phyloP scores from a whole-genome alignment of 2,113 vertebrate species.

The Pygoscelis adeliae region DNA sequence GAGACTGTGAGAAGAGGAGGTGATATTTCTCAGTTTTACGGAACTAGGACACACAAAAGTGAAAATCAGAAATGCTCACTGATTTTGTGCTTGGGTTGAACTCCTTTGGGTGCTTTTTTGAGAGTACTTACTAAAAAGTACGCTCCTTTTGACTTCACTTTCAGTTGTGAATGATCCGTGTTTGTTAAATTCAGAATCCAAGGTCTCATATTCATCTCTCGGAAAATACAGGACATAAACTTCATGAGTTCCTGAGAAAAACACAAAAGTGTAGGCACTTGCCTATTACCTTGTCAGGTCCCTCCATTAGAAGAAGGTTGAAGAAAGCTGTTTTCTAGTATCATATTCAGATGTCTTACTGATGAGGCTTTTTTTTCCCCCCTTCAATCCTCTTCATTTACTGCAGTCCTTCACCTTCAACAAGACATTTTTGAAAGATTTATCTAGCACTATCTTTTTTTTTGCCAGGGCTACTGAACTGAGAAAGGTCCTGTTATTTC shows the following conservation, averaged over 20 bases:
- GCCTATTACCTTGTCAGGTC: neutral
- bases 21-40: neutral
- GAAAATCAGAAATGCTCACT: neutral
- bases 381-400: neutral
- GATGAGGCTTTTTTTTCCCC: accelerated
- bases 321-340: neutral
- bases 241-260: neutral
- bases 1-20: constrained; percentile 8
- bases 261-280: neutral
- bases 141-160: neutral
- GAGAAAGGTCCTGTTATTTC: neutral
- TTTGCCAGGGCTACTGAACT: neutral
- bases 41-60: neutral
- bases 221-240: neutral
- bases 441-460: neutral
- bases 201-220: neutral
- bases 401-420: neutral
- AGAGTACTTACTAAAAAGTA: neutral
- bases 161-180: neutral
- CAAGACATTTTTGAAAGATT: neutral
- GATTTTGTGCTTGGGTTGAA: neutral
- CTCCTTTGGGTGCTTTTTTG: neutral
- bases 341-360: neutral
- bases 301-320: neutral
- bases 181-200: neutral